Evolutionary conservation across 1,140 invertebrate species (phyloP).

Genomic region (Muscidifurax raptorellus): DNA sequence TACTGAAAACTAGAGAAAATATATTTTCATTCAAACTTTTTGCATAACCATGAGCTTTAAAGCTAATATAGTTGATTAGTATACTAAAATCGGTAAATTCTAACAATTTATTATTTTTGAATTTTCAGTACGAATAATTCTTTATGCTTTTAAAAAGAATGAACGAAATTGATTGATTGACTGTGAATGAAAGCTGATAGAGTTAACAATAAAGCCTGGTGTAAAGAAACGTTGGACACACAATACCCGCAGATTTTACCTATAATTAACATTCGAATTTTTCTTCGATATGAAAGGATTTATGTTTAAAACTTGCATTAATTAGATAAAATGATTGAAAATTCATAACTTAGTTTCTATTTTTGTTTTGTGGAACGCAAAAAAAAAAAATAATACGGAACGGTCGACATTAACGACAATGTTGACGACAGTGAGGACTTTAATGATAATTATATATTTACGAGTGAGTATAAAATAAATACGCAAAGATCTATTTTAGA

Average conservation of each 20-base stretch:
- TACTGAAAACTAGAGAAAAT: conserved; percentile 30
- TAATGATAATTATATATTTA: conserved; percentile 36
- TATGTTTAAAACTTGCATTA: conserved; percentile 41
- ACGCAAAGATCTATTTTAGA: conserved; percentile 64
- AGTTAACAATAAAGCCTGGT: conserved; percentile 27
- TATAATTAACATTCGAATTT: conserved; percentile 35
- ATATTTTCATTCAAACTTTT: conserved; percentile 7
- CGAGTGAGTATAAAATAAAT: conserved; percentile 52
- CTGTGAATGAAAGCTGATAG: conserved; percentile 38
- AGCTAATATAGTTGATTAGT: neutral
- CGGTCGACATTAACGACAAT: neutral
- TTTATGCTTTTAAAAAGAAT: conserved; percentile 39
- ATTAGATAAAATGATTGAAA: conserved; percentile 21
- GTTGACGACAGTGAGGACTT: conserved; percentile 4
- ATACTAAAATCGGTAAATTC: neutral
- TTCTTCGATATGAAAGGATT: conserved; percentile 17
- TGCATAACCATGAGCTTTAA: neutral
- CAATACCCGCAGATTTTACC: conserved; percentile 38
- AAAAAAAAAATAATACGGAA: conserved; percentile 40
- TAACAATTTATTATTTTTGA: conserved; percentile 16
- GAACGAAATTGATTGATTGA: conserved; percentile 47
- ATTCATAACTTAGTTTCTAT: conserved; percentile 25
- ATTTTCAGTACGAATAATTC: conserved; percentile 36
- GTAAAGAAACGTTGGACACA: conserved; percentile 28
- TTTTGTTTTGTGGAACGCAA: conserved; percentile 21